Conservation (phyloP, 2,797 vertebrate species). For the Gastrophryne carolinensis region DNA sequence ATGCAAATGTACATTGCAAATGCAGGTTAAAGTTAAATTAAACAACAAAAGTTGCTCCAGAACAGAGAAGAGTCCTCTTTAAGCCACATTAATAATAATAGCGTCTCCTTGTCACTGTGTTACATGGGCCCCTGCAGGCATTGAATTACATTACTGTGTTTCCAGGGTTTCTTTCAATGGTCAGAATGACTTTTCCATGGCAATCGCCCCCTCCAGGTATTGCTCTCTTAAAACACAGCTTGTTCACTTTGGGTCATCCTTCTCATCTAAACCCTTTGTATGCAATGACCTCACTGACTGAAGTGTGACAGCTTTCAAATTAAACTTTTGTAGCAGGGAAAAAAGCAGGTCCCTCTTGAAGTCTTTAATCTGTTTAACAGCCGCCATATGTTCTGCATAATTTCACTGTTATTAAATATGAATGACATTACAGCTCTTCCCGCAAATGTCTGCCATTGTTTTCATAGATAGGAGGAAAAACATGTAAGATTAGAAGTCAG, state of each 20-base stretch:
- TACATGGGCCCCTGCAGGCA: not conserved
- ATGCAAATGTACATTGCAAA: too few relatives aligned
- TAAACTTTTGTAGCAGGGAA: conserved; percentile 60
- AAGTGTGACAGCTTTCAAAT: conserved; percentile 71
- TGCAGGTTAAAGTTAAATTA: too few relatives aligned
- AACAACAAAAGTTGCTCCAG: not conserved
- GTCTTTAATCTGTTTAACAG: conserved; percentile 76
- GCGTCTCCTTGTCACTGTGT: not conserved
- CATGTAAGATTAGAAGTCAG: conserved; percentile 49
- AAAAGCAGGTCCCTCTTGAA: conserved; percentile 66
- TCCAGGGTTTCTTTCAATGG: not conserved
- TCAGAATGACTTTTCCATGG: conserved; percentile 49
- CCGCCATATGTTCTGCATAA: conserved; percentile 73
- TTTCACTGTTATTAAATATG: conserved; percentile 73
- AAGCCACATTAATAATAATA: too few relatives aligned
- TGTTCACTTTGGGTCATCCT: conserved; percentile 56
- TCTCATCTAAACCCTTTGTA: conserved; percentile 62
- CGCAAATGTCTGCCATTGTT: conserved; percentile 60
- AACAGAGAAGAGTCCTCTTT: not conserved
- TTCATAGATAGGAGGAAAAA: conserved; percentile 58
- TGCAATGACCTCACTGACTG: conserved; percentile 70
- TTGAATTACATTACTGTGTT: not conserved
- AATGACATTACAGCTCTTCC: conserved; percentile 62
- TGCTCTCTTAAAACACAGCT: conserved; percentile 57
- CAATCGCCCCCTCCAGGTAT: conserved; percentile 51